Evolutionary conservation across 2,113 vertebrate species (phyloP), one percentile per base, ranked within the genome.

Genomic region (Mustelus asterias): DNA sequence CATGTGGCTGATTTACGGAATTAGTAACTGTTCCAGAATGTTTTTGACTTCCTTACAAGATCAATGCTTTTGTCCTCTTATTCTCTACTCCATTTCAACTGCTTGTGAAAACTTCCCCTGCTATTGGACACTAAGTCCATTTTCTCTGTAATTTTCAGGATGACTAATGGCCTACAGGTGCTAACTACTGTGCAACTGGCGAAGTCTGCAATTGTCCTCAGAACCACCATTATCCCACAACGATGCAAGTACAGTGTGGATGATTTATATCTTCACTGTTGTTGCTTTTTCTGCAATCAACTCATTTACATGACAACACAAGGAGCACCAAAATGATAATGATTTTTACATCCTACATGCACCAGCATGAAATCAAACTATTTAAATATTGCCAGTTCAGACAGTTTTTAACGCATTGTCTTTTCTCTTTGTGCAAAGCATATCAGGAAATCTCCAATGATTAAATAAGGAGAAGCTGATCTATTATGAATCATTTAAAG

Each of bases 111-210:
- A 93, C n/a, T 41, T 63, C 6, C 16, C n/a, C 24, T 54, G 69
- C 22, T 44, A 95, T 33, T 76, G 70, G 69, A 11, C 48, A 44
- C 67, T 54, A 70, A 54, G 94, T 41, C 44, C n/a, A 44, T 26
- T 94, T 89, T 94, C 92, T 41, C 14, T 76, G 69, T 67, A 20
- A 95, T 33, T 72, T 95, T 70, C 94, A 95, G 7, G 29, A 48
- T 95, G 67, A 72, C 48, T 72, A 95, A 95, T 54, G 44, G 29
- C 37, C 9, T 70, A 69, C 8, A 69, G 67, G 20, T 69, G 67
- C 16, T 20, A 94, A 95, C 69, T 95, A 70, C 41, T 33, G 22
- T 70, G 69, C 29, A 95, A 72, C 41, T 95, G 48, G 65, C 20
- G 70, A 48, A 44, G 33, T 37, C 41, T 94, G 65, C 8, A 94